phyloP scores from a whole-genome alignment of 2,797 vertebrate species.

The Prunella strophiata region DNA sequence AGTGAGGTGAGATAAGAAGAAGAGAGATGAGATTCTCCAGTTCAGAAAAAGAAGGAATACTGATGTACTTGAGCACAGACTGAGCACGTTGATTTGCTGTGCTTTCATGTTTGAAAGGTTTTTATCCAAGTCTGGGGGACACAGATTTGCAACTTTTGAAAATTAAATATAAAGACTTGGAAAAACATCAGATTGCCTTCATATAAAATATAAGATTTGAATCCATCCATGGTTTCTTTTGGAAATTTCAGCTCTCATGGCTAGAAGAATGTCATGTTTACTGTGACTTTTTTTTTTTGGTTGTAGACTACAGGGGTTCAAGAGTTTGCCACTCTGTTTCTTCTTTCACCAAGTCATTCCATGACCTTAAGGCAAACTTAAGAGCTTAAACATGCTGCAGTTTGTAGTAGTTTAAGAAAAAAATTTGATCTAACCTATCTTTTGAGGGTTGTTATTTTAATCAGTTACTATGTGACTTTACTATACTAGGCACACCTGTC shows the following conservation, averaged over 20 bases:
- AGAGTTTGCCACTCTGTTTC: not conserved
- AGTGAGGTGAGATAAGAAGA: not conserved
- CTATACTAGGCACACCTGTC: not conserved
- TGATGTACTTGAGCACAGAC: not conserved
- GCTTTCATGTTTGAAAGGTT: not conserved
- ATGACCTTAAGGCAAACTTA: not conserved
- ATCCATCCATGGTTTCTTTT: not conserved
- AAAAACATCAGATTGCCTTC: not conserved
- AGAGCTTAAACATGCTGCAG: not conserved
- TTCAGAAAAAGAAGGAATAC: not conserved
- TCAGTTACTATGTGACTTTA: not conserved
- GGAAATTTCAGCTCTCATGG: not conserved
- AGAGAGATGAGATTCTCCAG: not conserved
- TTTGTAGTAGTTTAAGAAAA: not conserved
- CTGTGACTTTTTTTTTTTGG: not conserved
- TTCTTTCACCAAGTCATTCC: not conserved
- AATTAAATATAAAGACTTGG: not conserved
- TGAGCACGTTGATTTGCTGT: not conserved
- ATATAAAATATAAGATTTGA: not conserved
- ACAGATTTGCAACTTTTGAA: not conserved
- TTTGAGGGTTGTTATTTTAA: not conserved
- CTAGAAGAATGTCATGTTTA: not conserved
- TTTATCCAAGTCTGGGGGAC: not conserved
- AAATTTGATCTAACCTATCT: not conserved
- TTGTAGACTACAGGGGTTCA: not conserved